Base-by-base conservation (phyloP, 2,797 vertebrate species). In the Sparus aurata region DNA sequence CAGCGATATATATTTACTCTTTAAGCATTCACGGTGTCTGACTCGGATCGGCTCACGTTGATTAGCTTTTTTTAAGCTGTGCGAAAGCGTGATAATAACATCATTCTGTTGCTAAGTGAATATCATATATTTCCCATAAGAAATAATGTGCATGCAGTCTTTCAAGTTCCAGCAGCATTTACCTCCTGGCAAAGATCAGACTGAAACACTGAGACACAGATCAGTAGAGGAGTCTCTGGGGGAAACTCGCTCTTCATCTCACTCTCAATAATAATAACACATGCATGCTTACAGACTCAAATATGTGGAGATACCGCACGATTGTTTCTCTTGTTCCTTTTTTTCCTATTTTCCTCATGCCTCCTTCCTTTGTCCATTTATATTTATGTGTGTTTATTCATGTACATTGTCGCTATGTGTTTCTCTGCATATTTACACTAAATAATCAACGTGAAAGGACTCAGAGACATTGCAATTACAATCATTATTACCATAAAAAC, bases 401-500 rank as follows among this genome's bases (percentile, higher is more conserved):
- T 59, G 67, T 66, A 18, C 54, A 50, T 38, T 69, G 63, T 75
- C 63, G 57, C 30, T 57, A 9, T 12, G 3, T 57, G 57, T 76
- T 62, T 71, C 76, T 45, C 47, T 80, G 69, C 78, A 78, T 89
- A 88, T 89, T 90, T 79, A 77, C 86, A 64, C 84, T 78, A 69
- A 82, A 89, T 93, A 90, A 90, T 90, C 84, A 79, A 82, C 85
- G 84, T 86, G 75, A 86, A 84, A 70, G 80, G 62, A 86, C 73
- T 69, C 73, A 25, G 58, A 79, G 79, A 86, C 68, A 47, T 59
- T 77, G 69, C 82, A 89, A 90, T 92, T 93, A 84, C 70, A 71
- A 74, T 85, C 66, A 79, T 87, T 88, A 93, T 92, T 92, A 92
- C 87, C 91, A 92, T 93, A 92, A 93, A 93, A 93, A 92, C 87